These are phyloP conservation scores for Meteorus colon DNA, from an alignment of 2,888 invertebrate genomes.

Conservation along the genomic window DNA sequence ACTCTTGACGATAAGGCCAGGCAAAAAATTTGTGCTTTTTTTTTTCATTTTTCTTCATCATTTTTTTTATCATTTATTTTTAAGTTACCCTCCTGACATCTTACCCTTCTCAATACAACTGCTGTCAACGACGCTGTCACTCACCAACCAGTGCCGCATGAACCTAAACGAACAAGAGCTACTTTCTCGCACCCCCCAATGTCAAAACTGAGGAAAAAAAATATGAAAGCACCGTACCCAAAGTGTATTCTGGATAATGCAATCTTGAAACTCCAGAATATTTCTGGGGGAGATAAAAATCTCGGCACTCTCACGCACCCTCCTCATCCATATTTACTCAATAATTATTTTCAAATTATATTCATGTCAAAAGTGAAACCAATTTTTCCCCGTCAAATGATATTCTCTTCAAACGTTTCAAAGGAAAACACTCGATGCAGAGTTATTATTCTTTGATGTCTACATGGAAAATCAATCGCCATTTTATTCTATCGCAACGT, in stretches of 20 bases:
- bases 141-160: constrained; percentile 36
- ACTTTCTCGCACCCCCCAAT: background rate
- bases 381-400: no score
- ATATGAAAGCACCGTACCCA: constrained; percentile 17
- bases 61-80: constrained; percentile 10
- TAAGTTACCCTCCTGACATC: background rate
- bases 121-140: constrained; percentile 32
- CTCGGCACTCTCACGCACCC: constrained; percentile 20
- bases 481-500: background rate
- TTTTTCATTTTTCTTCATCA: background rate
- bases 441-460: no score
- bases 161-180: constrained; percentile 52
- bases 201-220: background rate
- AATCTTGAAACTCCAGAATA: constrained; percentile 50
- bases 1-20: background rate
- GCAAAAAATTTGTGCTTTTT: background rate
- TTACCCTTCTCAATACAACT: background rate
- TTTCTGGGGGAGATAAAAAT: background rate
- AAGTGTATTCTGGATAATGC: constrained; percentile 55
- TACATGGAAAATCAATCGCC: background rate
- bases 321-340: background rate
- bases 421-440: no score
- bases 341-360: background rate
- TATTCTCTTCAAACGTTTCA: no score
- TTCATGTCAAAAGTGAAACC: background rate